phyloP scores from a whole-genome alignment of 2,797 vertebrate genomes.

The Sparus aurata region DNA sequence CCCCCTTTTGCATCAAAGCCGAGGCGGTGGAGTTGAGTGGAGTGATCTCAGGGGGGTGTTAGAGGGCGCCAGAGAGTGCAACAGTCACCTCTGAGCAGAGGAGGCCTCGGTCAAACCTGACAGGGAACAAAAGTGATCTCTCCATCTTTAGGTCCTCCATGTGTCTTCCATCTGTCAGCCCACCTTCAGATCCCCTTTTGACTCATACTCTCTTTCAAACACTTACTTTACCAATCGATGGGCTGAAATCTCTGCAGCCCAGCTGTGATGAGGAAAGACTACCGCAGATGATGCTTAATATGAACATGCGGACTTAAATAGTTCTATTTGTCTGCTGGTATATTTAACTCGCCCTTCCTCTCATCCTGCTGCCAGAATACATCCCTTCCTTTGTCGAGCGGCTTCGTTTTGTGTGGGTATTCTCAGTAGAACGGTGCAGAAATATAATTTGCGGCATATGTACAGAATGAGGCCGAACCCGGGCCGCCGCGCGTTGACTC shows the following conservation, averaged over 20 bases:
- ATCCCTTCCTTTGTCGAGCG: slow-evolving; percentile 59
- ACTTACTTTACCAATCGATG: slow-evolving; percentile 75
- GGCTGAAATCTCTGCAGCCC: slow-evolving; percentile 70
- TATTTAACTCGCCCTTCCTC: slow-evolving; percentile 59
- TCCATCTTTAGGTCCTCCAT: slow-evolving; percentile 73
- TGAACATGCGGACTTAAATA: slow-evolving; percentile 58
- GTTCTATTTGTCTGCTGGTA: slow-evolving; percentile 55
- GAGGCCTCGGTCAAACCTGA: slow-evolving; percentile 79
- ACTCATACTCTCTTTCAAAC: slow-evolving; percentile 71
- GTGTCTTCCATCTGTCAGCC: slow-evolving; percentile 74
- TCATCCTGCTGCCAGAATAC: slow-evolving; percentile 58
- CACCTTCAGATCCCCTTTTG: slow-evolving; percentile 82
- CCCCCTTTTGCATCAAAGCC: slow-evolving; percentile 78
- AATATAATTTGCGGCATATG: slow-evolving; percentile 50
- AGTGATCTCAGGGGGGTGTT: slow-evolving; percentile 74
- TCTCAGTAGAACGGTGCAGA: slow-evolving; percentile 57
- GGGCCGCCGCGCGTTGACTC: slow-evolving; percentile 52
- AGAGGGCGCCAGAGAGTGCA: slow-evolving; percentile 75
- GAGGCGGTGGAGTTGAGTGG: slow-evolving; percentile 69
- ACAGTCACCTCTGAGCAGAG: slow-evolving; percentile 79
- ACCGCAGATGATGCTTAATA: slow-evolving; percentile 62
- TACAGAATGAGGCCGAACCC: slow-evolving; percentile 48
- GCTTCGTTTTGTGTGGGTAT: slow-evolving; percentile 73
- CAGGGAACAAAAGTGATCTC: slow-evolving; percentile 79
- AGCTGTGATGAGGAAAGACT: slow-evolving; percentile 77